phyloP scores from a whole-genome alignment of 1,140 invertebrate genomes.

The Andricus grossulariae region DNA sequence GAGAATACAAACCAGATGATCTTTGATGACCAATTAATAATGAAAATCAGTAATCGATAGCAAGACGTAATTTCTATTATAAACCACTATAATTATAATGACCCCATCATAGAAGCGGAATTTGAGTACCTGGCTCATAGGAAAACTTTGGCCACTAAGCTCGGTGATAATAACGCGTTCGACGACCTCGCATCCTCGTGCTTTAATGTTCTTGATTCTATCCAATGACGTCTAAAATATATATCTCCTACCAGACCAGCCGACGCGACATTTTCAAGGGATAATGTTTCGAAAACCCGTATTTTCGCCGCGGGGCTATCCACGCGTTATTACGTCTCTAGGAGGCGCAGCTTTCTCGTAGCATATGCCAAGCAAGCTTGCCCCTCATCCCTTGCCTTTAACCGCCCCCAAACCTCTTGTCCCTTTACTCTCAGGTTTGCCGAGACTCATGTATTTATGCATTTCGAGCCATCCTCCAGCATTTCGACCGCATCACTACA shows the following conservation, averaged over 20 bases:
- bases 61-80: background rate
- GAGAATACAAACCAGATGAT: background rate
- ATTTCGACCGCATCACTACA: conserved; percentile 55
- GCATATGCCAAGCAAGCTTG: conserved; percentile 66
- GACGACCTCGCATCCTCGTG: conserved; percentile 19
- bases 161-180: conserved; percentile 17
- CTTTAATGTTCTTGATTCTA: conserved; percentile 31
- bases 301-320: conserved; percentile 66
- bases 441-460: conserved; percentile 74
- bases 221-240: conserved; percentile 27
- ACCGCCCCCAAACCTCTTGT: conserved; percentile 48
- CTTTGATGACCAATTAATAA: background rate
- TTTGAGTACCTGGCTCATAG: conserved; percentile 23
- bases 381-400: conserved; percentile 53
- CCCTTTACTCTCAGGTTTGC: conserved; percentile 54
- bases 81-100: background rate
- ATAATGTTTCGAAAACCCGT: conserved; percentile 65
- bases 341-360: conserved; percentile 58
- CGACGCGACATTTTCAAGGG: conserved; percentile 58
- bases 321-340: conserved; percentile 69
- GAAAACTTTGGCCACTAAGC: conserved; percentile 10
- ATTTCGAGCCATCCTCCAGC: conserved; percentile 63
- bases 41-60: background rate
- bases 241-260: conserved; percentile 40
- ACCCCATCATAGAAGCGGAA: background rate